Conservation (phyloP, 2,797 vertebrate species). For the Rallus crepitans region DNA sequence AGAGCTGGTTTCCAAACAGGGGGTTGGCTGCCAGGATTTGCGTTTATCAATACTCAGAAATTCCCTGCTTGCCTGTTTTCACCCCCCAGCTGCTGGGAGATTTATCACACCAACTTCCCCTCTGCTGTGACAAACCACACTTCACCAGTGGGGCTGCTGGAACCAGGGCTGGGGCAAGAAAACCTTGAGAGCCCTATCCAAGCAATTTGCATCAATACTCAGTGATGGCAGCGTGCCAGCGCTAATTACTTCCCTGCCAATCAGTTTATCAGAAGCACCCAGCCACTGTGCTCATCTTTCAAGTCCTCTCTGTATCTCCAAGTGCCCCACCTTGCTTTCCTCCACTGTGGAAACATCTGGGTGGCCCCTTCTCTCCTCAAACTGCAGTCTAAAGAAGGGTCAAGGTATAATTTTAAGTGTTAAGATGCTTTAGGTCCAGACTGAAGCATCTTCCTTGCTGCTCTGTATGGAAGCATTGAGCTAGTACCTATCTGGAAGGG, state of each 20-base stretch:
- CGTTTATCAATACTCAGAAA: neutral
- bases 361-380: neutral
- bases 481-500: neutral
- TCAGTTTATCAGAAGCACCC: conserved; percentile 20
- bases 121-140: neutral
- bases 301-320: neutral
- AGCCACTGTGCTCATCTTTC: neutral
- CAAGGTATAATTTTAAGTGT: neutral
- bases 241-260: neutral
- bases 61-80: neutral
- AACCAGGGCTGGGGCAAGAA: neutral
- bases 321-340: neutral
- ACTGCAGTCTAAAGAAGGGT: neutral
- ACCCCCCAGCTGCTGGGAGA: neutral
- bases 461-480: neutral
- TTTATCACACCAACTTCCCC: neutral
- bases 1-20: neutral
- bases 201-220: neutral
- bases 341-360: neutral
- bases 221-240: neutral
- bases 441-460: neutral
- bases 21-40: neutral
- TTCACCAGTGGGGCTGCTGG: neutral
- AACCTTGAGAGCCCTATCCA: neutral
- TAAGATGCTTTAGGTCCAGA: neutral